Percentiles rank a stretch among this genome's conserved stretches.
phyloP scores from a whole-genome alignment of 2,888 invertebrate genomes.

The Drosophila kambysellisi region DNA sequence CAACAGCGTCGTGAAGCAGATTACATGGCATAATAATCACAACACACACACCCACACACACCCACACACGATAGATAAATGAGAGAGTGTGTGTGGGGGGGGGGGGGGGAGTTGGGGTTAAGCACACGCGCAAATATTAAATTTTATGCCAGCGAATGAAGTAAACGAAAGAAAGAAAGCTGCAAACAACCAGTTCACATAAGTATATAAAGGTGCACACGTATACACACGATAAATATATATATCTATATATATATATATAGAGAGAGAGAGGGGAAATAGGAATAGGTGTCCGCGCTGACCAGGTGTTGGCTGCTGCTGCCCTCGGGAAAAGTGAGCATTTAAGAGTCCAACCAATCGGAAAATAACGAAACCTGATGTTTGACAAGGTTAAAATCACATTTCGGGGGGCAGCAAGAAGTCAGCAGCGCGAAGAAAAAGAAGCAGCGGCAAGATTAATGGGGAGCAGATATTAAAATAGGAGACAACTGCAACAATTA shows the following conservation, averaged over 20 bases:
- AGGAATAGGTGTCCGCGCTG: slow-evolving; percentile 19
- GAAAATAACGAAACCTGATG: slow-evolving; percentile 26
- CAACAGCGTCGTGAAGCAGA: slow-evolving; percentile 62
- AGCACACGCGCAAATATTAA: slow-evolving; percentile 77
- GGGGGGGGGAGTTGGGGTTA: slow-evolving; percentile 37
- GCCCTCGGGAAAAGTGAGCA: slow-evolving; percentile 3
- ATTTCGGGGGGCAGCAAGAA: neutral
- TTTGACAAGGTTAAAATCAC: slow-evolving; percentile 30
- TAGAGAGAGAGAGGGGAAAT: neutral
- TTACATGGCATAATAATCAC: slow-evolving; percentile 82
- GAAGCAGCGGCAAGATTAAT: neutral
- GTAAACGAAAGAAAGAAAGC: slow-evolving; percentile 30
- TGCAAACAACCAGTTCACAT: slow-evolving; percentile 22
- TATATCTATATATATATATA: neutral
- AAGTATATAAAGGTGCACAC: slow-evolving; percentile 1
- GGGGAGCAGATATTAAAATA: neutral
- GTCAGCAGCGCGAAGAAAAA: neutral
- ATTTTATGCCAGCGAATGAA: slow-evolving; percentile 66
- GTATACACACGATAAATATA: neutral
- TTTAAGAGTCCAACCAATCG: slow-evolving; percentile 26
- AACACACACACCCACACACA: slow-evolving; percentile 40
- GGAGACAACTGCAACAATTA: neutral
- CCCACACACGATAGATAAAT: slow-evolving; percentile 50
- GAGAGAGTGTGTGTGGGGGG: slow-evolving; percentile 6
- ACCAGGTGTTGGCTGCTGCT: slow-evolving; percentile 27